A percentile compares a stretch with the other conserved stretches of the same genome.
phyloP scores from a whole-genome alignment of 2,888 invertebrate species.

The Lepidochrysops patricia region DNA sequence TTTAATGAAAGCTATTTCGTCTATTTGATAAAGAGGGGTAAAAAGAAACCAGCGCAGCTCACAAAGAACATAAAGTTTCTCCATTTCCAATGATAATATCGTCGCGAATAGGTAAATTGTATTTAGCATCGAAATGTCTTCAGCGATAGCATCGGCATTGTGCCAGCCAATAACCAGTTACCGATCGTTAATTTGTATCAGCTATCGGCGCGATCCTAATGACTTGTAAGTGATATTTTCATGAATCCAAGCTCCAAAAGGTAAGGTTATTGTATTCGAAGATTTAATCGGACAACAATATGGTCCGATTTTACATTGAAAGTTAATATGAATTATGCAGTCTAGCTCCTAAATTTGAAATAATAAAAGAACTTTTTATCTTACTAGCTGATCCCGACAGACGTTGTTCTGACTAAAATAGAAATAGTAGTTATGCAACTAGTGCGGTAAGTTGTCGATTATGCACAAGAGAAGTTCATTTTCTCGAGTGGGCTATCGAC shows the following conservation, averaged over 20 bases:
- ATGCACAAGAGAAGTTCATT: too few species aligned
- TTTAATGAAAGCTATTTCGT: too few species aligned
- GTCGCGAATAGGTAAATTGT: slow-evolving; percentile 27
- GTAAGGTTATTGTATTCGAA: background rate
- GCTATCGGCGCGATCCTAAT: slow-evolving; percentile 25
- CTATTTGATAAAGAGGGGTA: too few species aligned
- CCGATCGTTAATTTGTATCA: slow-evolving; percentile 27
- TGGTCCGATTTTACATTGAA: background rate
- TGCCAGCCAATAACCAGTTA: slow-evolving; percentile 26
- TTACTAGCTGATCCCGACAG: too few species aligned
- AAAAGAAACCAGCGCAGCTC: background rate
- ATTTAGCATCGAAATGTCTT: slow-evolving; percentile 28
- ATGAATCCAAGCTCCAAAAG: background rate
- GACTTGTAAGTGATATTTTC: slow-evolving; percentile 23
- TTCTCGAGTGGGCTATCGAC: too few species aligned
- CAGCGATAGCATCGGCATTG: slow-evolving; percentile 28
- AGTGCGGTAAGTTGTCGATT: too few species aligned
- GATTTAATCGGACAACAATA: background rate
- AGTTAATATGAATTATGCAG: too few species aligned
- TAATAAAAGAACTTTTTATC: too few species aligned
- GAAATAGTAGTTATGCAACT: too few species aligned
- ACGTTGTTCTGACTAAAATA: too few species aligned
- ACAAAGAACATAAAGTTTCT: slow-evolving; percentile 5
- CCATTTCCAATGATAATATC: slow-evolving; percentile 22
- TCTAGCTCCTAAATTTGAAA: too few species aligned